phyloP scores from a whole-genome alignment of 2,797 vertebrate species.

The Cynopterus sphinx region DNA sequence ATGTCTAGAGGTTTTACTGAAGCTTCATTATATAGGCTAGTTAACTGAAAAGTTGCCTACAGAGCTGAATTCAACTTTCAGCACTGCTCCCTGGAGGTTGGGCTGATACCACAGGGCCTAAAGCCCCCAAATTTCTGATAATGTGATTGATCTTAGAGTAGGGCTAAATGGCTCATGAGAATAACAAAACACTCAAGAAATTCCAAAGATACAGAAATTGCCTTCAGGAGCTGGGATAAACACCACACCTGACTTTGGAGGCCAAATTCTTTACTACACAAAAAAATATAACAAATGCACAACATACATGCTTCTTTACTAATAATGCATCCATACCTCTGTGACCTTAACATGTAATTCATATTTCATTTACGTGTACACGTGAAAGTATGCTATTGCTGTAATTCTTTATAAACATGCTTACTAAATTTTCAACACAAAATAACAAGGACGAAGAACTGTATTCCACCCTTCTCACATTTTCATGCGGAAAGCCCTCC shows the following conservation, averaged over 20 bases:
- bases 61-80: neutral
- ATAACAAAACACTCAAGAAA: neutral
- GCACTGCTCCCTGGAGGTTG: neutral
- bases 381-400: neutral
- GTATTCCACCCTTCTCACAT: rapidly evolving
- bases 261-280: neutral
- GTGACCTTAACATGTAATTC: neutral
- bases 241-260: neutral
- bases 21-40: rapidly evolving
- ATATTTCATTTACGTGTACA: neutral
- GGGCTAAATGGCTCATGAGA: neutral
- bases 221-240: neutral
- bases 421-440: neutral
- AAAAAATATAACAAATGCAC: neutral
- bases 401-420: neutral
- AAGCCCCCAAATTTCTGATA: neutral
- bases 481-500: neutral
- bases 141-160: neutral
- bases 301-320: neutral
- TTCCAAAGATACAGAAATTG: neutral
- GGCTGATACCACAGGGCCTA: too few relatives aligned
- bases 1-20: neutral
- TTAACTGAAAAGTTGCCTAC: neutral
- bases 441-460: neutral
- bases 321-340: neutral